Conservation (phyloP, 2,113 vertebrate genomes). For the Perccottus glenii region DNA sequence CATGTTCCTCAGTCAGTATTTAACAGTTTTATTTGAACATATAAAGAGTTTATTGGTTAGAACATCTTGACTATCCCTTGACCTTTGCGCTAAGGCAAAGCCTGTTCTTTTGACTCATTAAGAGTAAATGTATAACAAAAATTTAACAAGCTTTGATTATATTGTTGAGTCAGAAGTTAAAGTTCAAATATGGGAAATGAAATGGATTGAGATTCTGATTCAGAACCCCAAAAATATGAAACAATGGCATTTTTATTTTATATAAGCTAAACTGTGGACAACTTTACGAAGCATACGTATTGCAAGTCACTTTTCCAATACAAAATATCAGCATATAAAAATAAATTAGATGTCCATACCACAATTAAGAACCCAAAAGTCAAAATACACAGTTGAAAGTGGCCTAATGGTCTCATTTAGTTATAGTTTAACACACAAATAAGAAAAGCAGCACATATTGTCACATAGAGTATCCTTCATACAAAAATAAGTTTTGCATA, state of each 20-base stretch:
- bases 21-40: slow-evolving; percentile 51
- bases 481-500: too few relatives aligned
- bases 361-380: too few relatives aligned
- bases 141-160: slow-evolving; percentile 53
- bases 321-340: too few relatives aligned
- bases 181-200: slow-evolving; percentile 37
- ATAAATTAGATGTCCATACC: too few relatives aligned
- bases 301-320: too few relatives aligned
- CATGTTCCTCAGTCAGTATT: background rate
- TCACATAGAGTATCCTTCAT: too few relatives aligned
- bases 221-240: background rate
- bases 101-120: slow-evolving; percentile 31
- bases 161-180: slow-evolving; percentile 57
- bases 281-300: too few relatives aligned
- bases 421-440: too few relatives aligned
- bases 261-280: too few relatives aligned
- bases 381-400: too few relatives aligned
- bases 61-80: slow-evolving; percentile 48
- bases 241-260: background rate
- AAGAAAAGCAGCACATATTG: too few relatives aligned
- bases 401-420: too few relatives aligned
- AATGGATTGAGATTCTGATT: slow-evolving; percentile 2
- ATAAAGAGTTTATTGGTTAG: slow-evolving; percentile 41
- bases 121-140: slow-evolving; percentile 73
- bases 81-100: slow-evolving; percentile 3